A percentile compares a stretch with the other conserved stretches of the same genome.
Conservation (phyloP, 2,888 invertebrate genomes). For the Hedychridium roseum region DNA sequence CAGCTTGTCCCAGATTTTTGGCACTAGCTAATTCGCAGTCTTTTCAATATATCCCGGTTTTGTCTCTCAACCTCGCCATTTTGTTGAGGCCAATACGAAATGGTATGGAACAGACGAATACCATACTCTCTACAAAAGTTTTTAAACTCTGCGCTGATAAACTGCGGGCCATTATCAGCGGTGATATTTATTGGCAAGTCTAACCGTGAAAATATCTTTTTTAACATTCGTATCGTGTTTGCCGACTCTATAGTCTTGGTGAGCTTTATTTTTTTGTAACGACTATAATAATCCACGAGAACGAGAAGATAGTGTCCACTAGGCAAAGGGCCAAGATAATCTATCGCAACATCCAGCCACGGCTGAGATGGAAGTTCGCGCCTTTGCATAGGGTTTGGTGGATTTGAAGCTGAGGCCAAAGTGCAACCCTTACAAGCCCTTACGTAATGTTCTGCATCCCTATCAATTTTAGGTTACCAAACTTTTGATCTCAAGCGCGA, state of each 20-base stretch:
- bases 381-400: slow-evolving; percentile 21
- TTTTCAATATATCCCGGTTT: slow-evolving; percentile 40
- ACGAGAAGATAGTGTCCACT: slow-evolving; percentile 12
- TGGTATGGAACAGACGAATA: slow-evolving; percentile 22
- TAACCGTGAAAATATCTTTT: slow-evolving; percentile 29
- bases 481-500: slow-evolving; percentile 16
- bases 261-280: slow-evolving; percentile 17
- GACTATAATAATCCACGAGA: slow-evolving; percentile 19
- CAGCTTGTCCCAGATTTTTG: slow-evolving; percentile 38
- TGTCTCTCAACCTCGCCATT: slow-evolving; percentile 43
- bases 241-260: slow-evolving; percentile 17
- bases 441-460: slow-evolving; percentile 17
- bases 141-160: slow-evolving; percentile 25
- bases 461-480: slow-evolving; percentile 20
- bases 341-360: slow-evolving; percentile 18
- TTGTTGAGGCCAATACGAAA: slow-evolving; percentile 37
- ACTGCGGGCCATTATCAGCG: slow-evolving; percentile 38
- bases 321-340: slow-evolving; percentile 23
- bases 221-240: slow-evolving; percentile 24
- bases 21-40: slow-evolving; percentile 33
- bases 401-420: slow-evolving; percentile 11
- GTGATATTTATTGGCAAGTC: slow-evolving; percentile 24
- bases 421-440: slow-evolving; percentile 17
- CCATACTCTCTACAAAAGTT: slow-evolving; percentile 22
- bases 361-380: slow-evolving; percentile 11